Evolutionary conservation across 2,797 vertebrate species (phyloP).

Genomic region (Furcifer pardalis): DNA sequence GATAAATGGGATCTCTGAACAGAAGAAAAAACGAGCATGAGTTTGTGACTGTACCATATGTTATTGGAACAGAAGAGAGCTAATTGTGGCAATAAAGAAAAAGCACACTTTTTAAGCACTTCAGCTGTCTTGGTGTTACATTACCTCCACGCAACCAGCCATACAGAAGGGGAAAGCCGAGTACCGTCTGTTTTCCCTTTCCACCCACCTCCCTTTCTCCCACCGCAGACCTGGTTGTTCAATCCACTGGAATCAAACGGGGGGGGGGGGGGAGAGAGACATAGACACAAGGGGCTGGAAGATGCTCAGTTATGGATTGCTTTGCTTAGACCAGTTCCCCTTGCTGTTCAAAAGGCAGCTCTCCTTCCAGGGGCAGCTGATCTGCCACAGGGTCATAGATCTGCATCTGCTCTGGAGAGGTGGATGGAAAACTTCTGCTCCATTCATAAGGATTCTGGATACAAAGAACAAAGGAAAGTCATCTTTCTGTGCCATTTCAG

Average conservation of each 20-base stretch:
- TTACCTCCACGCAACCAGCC: background rate
- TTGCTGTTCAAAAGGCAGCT: constrained; percentile 83
- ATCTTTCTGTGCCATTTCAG: background rate
- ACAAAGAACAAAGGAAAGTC: background rate
- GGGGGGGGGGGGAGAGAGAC: background rate
- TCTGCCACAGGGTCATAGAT: constrained; percentile 64
- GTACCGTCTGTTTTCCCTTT: background rate
- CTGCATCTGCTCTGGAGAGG: constrained; percentile 41
- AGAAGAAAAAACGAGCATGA: background rate
- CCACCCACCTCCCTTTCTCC: background rate
- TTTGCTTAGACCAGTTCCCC: constrained; percentile 81
- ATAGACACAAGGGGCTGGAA: background rate
- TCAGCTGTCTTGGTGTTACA: background rate
- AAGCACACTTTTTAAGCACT: background rate
- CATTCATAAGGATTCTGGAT: constrained; percentile 24
- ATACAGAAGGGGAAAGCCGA: background rate
- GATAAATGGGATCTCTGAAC: background rate
- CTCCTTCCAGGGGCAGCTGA: constrained; percentile 46
- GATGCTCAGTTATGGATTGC: background rate
- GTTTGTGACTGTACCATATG: background rate
- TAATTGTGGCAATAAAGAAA: constrained; percentile 16
- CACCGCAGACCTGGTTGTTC: too few species aligned
- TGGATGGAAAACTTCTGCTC: constrained; percentile 6
- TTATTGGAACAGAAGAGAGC: background rate
- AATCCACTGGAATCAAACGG: background rate